Evolutionary conservation across 2,797 vertebrate genomes (phyloP).

Genomic region (Muraenolepis orangiensis): DNA sequence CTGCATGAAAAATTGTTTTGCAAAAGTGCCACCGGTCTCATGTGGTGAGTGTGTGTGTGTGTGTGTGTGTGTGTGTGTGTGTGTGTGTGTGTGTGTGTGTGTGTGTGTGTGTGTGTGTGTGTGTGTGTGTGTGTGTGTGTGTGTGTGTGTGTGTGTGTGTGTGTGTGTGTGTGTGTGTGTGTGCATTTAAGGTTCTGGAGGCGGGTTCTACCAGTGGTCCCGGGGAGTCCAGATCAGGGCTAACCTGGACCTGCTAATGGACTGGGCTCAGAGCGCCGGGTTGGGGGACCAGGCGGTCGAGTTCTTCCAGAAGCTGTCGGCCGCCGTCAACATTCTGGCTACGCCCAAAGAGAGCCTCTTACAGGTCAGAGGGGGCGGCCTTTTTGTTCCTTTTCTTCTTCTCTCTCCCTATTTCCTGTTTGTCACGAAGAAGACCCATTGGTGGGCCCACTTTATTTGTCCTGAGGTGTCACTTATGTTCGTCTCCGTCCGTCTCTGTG

Average conservation of each 20-base stretch:
- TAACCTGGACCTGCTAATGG: constrained; percentile 78
- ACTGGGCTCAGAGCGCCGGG: constrained; percentile 74
- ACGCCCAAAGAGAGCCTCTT: constrained; percentile 78
- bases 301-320: constrained; percentile 78
- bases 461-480: background rate
- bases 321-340: constrained; percentile 78
- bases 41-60: background rate
- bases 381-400: constrained; percentile 26
- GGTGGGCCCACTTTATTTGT: no score
- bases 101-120: background rate
- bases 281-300: constrained; percentile 65
- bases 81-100: background rate
- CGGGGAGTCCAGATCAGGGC: constrained; percentile 78
- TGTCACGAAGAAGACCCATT: background rate
- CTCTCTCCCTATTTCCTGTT: constrained; percentile 41
- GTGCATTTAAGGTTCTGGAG: constrained; percentile 63
- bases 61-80: background rate
- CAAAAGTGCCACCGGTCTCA: background rate
- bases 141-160: background rate
- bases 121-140: background rate
- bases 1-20: no score
- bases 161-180: background rate
- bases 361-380: constrained; percentile 67
- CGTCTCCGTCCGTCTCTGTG: background rate
- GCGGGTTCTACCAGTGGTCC: constrained; percentile 79